Percentiles rank a stretch among this genome's conserved stretches.
Evolutionary conservation across 2,797 vertebrate species (phyloP).

Genomic region (Emydoidea blandingii): DNA sequence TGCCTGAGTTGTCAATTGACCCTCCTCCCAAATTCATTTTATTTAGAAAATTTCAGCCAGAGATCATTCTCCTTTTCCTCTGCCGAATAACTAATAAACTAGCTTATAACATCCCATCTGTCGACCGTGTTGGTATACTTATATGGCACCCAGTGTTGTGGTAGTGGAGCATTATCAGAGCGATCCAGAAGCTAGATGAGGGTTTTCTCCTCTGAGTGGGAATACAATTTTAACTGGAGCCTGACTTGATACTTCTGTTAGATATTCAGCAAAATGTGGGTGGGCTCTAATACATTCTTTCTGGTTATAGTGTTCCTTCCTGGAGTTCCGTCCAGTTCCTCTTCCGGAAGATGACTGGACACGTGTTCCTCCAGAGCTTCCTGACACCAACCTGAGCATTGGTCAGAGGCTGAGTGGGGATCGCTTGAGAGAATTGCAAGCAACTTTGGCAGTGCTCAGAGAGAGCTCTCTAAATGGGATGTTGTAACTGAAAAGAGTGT

Average conservation of each 20-base stretch:
- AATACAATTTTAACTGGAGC: neutral
- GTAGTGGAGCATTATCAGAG: neutral
- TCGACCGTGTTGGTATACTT: neutral
- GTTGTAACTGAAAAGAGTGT: neutral
- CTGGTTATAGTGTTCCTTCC: neutral
- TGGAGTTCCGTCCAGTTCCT: neutral
- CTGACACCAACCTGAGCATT: neutral
- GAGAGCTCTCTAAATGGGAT: neutral
- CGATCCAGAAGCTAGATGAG: neutral
- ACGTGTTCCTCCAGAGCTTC: neutral
- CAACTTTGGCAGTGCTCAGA: neutral
- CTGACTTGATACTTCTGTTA: neutral
- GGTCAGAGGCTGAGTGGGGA: neutral
- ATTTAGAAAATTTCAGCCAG: neutral
- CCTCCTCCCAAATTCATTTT: neutral
- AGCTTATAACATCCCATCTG: neutral
- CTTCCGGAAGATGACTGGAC: neutral
- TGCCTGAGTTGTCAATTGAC: neutral
- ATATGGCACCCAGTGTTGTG: neutral
- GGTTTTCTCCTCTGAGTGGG: neutral
- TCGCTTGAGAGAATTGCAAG: neutral
- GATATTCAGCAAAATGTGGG: neutral
- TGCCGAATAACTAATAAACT: neutral
- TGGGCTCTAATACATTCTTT: neutral
- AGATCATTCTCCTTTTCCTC: neutral